Base-by-base conservation (phyloP, 2,113 vertebrate genomes). In the Garra rufa region DNA sequence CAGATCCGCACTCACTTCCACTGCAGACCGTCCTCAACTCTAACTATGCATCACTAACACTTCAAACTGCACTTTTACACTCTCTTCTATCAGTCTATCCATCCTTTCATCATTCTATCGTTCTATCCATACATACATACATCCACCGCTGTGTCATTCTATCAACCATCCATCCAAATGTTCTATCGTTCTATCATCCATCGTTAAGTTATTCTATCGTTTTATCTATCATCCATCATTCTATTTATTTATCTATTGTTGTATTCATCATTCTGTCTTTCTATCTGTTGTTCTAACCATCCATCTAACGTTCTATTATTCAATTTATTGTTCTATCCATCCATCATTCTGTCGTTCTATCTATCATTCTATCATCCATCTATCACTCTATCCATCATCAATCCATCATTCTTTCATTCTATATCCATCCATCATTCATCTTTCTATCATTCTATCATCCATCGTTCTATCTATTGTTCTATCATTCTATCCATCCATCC, bases 261-360 rank as follows among this genome's bases (percentile, higher is more conserved):
- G 2, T 19, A 0, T 8, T 17, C 2, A 4, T 15, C 44, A 0
- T 46, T 14, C 14, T 0, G 3, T 5, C 50, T 2, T 52, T 1
- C 10, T 34, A 3, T n/a, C n/a, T n/a, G n/a, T n/a, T n/a, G n/a
- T n/a, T n/a, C n/a, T 4, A 2, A 34, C 4, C 34, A 7, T 19
- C 48, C 48, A 50, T 50, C 50, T n/a, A n/a, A n/a, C n/a, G n/a
- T n/a, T n/a, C n/a, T n/a, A n/a, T 7, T 8, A 9, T 21, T 7
- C 19, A 9, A n/a, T n/a, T n/a, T n/a, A n/a, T n/a, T n/a, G n/a
- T n/a, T n/a, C 6, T 3, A n/a, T 57, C 6, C 7, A 2, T 55
- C 21, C 8, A 1, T 0, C 15, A 5, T 14, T 55, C 19, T 3
- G 2, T 34, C n/a, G n/a, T n/a, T n/a, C n/a, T 2, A 3, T 55